Percentiles rank a stretch among this genome's conserved stretches.
Evolutionary conservation across 2,113 vertebrate species (phyloP).

Genomic region (Boleophthalmus pectinirostris): DNA sequence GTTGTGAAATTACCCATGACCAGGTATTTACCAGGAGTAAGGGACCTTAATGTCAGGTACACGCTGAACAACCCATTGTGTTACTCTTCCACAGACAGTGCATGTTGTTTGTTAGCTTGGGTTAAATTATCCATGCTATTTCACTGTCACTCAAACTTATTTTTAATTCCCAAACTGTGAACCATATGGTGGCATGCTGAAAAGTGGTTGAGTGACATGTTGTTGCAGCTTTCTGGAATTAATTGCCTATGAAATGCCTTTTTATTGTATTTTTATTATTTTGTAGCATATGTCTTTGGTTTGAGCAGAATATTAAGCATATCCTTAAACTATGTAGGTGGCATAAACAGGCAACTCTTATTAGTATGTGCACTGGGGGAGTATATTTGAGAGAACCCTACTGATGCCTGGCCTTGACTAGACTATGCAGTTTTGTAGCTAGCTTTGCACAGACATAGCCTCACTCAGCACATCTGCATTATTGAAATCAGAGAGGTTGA

Average conservation of each 20-base stretch:
- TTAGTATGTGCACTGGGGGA: neutral
- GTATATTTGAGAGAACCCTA: neutral
- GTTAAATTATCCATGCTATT: constrained; percentile 19
- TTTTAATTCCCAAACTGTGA: constrained; percentile 41
- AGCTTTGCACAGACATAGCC: constrained; percentile 32
- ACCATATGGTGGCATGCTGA: constrained; percentile 47
- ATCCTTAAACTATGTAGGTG: constrained; percentile 9
- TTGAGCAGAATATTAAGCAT: constrained; percentile 33
- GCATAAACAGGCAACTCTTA: constrained; percentile 2
- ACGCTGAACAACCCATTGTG: constrained; percentile 14
- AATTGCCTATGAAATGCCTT: constrained; percentile 64
- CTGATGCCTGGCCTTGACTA: constrained; percentile 14
- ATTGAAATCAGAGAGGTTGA: constrained; percentile 38
- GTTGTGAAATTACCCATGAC: constrained; percentile 61
- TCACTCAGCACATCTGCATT: constrained; percentile 45
- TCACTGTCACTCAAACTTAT: constrained; percentile 55
- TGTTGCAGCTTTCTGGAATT: constrained; percentile 48
- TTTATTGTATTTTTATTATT: constrained; percentile 60
- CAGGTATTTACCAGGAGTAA: constrained; percentile 52
- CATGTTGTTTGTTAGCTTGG: constrained; percentile 10
- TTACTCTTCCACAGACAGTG: constrained; percentile 6
- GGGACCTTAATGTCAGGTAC: constrained; percentile 10
- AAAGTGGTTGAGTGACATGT: constrained; percentile 43
- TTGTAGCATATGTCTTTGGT: constrained; percentile 63
- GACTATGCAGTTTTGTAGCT: constrained; percentile 45